Evolutionary conservation across 1,140 invertebrate genomes (phyloP).

Genomic region (Elysia chlorotica): DNA sequence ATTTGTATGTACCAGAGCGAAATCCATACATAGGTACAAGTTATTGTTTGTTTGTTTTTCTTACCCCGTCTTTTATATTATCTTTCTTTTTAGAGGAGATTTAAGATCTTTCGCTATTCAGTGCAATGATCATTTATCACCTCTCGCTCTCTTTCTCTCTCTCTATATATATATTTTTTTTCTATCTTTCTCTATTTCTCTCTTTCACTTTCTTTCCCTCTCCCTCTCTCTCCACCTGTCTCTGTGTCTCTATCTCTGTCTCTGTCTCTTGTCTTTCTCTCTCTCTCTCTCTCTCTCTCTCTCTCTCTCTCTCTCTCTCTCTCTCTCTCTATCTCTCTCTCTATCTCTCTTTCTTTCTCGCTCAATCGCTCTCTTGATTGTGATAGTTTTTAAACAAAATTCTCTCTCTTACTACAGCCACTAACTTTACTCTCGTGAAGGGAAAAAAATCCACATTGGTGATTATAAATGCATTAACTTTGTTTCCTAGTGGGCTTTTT

Average conservation of each 20-base stretch:
- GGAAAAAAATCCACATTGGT: slow-evolving; percentile 4
- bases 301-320: neutral
- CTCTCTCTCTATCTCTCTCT: neutral
- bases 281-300: slow-evolving; percentile 6
- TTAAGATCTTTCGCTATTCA: too few species aligned
- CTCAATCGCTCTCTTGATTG: neutral
- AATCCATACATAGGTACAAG: slow-evolving; percentile 21
- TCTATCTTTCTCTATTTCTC: too few species aligned
- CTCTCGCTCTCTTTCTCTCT: too few species aligned
- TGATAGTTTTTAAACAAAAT: neutral
- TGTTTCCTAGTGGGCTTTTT: too few species aligned
- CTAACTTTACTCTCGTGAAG: slow-evolving; percentile 14
- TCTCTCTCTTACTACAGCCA: slow-evolving; percentile 7
- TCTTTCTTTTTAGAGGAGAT: too few species aligned
- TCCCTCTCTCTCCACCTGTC: neutral
- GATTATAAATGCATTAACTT: too few species aligned
- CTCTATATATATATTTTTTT: too few species aligned
- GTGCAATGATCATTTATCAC: too few species aligned
- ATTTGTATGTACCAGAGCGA: neutral
- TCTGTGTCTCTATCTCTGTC: neutral
- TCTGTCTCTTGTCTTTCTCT: neutral
- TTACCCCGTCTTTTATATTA: too few species aligned
- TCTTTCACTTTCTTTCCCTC: neutral
- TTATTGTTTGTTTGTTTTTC: neutral
- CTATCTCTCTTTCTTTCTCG: neutral